A percentile compares a stretch with the other conserved stretches of the same genome.
Conservation (phyloP, 2,113 vertebrate species). For the Psettodes erumei region DNA sequence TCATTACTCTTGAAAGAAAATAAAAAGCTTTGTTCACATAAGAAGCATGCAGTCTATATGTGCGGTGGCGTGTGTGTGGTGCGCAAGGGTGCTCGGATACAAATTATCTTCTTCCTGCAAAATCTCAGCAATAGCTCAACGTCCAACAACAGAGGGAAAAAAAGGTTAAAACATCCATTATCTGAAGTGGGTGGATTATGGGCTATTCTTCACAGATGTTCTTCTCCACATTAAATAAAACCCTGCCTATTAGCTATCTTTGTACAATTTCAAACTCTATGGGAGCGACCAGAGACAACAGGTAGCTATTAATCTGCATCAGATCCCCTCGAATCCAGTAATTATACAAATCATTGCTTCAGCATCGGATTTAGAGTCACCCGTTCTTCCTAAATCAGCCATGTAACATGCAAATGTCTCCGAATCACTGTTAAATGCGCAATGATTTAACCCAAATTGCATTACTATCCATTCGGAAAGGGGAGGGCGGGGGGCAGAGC, state of each 20-base stretch:
- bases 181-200: slow-evolving; percentile 45
- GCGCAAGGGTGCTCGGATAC: neutral
- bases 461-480: slow-evolving; percentile 26
- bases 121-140: slow-evolving; percentile 17
- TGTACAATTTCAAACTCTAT: slow-evolving; percentile 53
- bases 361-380: neutral
- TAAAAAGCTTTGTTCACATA: neutral
- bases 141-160: slow-evolving; percentile 12
- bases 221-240: slow-evolving; percentile 3
- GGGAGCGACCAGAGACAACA: slow-evolving; percentile 61
- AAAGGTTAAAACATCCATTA: slow-evolving; percentile 35
- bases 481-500: slow-evolving; percentile 24
- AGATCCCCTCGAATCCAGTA: slow-evolving; percentile 7
- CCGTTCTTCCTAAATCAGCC: slow-evolving; percentile 25
- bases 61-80: neutral
- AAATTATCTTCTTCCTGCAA: slow-evolving; percentile 11
- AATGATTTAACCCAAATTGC: slow-evolving; percentile 63
- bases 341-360: slow-evolving; percentile 1
- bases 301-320: slow-evolving; percentile 57
- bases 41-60: neutral
- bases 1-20: neutral
- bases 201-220: slow-evolving; percentile 15
- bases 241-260: neutral
- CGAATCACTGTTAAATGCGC: slow-evolving; percentile 64
- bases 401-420: slow-evolving; percentile 39